These are phyloP conservation scores for Galerucella nymphaeae DNA, from an alignment of 2,888 invertebrate species.

Conservation along the genomic window DNA sequence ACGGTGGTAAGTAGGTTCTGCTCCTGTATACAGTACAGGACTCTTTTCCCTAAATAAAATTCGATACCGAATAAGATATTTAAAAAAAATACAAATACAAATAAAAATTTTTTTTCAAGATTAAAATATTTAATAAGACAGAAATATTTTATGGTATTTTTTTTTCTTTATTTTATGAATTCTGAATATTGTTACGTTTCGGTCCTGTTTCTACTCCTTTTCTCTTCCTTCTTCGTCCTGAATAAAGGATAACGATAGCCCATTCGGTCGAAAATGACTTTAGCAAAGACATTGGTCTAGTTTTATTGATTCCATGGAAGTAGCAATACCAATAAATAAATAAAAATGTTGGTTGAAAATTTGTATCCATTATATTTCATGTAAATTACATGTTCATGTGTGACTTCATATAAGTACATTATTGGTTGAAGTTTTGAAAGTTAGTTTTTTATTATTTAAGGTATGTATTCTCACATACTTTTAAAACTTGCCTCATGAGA, in stretches of 20 bases:
- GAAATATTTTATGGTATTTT: background rate
- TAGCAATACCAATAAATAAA: background rate
- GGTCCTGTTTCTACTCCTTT: slow-evolving; percentile 11
- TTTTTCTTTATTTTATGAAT: background rate
- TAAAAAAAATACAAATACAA: too few species aligned
- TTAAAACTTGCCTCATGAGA: background rate
- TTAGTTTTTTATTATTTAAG: too few species aligned
- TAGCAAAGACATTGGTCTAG: slow-evolving; percentile 33
- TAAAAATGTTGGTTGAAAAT: background rate
- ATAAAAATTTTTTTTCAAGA: too few species aligned
- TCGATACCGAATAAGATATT: background rate
- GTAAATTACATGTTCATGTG: too few species aligned
- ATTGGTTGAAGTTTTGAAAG: too few species aligned
- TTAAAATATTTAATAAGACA: background rate
- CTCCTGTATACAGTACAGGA: slow-evolving; percentile 34
- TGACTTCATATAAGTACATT: too few species aligned
- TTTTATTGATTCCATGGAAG: slow-evolving; percentile 25
- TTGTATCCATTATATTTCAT: too few species aligned
- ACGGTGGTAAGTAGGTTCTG: slow-evolving; percentile 29
- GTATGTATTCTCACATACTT: too few species aligned
- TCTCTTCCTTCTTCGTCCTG: background rate
- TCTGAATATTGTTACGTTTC: background rate
- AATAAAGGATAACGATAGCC: slow-evolving; percentile 13
- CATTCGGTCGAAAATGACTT: slow-evolving; percentile 23
- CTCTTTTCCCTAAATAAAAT: slow-evolving; percentile 6